Base-by-base conservation (phyloP, 2,888 invertebrate species). In the Sphaerophoria taeniata region DNA sequence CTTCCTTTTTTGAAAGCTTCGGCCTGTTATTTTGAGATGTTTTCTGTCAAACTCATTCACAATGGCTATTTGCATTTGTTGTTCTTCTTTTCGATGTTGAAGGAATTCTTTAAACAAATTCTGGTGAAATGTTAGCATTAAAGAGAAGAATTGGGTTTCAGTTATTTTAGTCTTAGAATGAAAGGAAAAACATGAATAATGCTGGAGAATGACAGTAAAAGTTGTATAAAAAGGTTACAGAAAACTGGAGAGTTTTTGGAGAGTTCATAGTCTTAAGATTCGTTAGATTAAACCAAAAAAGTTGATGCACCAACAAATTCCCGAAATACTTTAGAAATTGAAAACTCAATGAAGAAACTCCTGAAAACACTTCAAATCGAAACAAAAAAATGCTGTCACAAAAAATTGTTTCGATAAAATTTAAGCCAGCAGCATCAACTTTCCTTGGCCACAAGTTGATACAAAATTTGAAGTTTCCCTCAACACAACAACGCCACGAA, bases 1-100 rank as follows among this genome's bases (percentile, higher is more conserved):
- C 51, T 34, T 39, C 9, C 31, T 43, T 33, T 6, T 9, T n/a
- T 11, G 33, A 49, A 43, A 11, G 4, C 9, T 51, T 2, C 34
- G 58, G 34, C 24, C 69, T 69, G 45, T 45, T 70, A n/a, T 34
- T 33, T 24, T 1, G 16, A 33, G 9, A 11, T 16, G 43, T 45
- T 43, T 12, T 51, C 51, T 24, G 61, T 34, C n/a, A 39, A 47
- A 49, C 58, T 72, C 60, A 45, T 58, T 4, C 58, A 60, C 73
- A 78, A 73, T 65, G 45, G 47, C 24, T 45, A 65, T 72, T 49
- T n/a, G 4, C 56, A 47, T 71, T 77, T 65, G 77, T 72, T 58
- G 11, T 45, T 24, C 24, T 24, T 24, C 24, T 24, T 24, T 34
- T 53, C 39, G 47, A 39, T 67, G 45, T 61, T 67, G 51, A 7